Base-by-base conservation (phyloP, 1,140 invertebrate genomes). In the Arion vulgaris region DNA sequence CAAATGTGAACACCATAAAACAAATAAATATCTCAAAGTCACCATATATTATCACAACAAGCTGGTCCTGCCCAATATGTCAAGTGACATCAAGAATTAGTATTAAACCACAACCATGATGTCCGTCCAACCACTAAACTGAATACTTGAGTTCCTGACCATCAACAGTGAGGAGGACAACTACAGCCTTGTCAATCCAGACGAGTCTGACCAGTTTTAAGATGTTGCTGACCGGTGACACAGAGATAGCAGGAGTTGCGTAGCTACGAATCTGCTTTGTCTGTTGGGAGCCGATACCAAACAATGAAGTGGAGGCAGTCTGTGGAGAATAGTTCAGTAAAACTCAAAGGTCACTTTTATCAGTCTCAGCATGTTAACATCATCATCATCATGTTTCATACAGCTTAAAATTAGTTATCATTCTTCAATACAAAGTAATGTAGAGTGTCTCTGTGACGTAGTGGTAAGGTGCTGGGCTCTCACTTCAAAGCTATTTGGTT, bases 271-370 rank as follows among this genome's bases (percentile, higher is more conserved):
- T 81, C 84, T 89, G 91, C 77, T 92, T 92, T 4, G 90, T 91
- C 77, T 92, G 89, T 51, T 90, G 89, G 41, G 91, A 89, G 7
- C 91, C 91, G 73, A 92, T 88, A 45, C 89, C 87, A 88, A 92
- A 92, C 36, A 92, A 84, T 13, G 91, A 91, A 0, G 91, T 90
- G 13, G 92, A 93, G 28, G 91, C 90, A 57, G 92, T 92, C 87
- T 93, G 88, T 39, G 84, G 85, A 80, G 45, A 82, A 17, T 84
- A 71, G 77, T n/a, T 57, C 26, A 57, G 19, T 23, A 4, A 23
- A 57, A 23, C 26, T 57, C 51, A 57, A 57, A 26, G 2, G 7
- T 45, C 41, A 17, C 38, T n/a, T n/a, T n/a, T n/a, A n/a, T n/a
- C n/a, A n/a, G n/a, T n/a, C n/a, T n/a, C n/a, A n/a, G n/a, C n/a